Base-by-base conservation (phyloP, 2,888 invertebrate genomes). In the Calephelis perditalis region DNA sequence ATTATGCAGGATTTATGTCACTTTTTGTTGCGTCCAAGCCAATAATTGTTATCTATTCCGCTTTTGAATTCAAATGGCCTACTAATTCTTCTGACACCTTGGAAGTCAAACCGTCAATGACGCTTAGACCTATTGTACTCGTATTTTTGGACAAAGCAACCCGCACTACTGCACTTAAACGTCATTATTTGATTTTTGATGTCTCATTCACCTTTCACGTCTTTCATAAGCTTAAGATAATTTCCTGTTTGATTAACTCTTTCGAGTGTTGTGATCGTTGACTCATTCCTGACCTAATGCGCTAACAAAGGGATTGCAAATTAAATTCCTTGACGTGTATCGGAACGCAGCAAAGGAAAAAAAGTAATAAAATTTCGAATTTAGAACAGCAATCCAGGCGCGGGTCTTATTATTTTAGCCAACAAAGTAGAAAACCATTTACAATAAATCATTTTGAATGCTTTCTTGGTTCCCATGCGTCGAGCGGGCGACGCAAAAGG, bases 401-500 rank as follows among this genome's bases (percentile, higher is more conserved):
- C 77, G 74, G 77, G 73, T 76, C 82, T 86, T 88, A 89, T 90
- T 90, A 90, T 89, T 90, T 90, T 88, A 88, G 87, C 88, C 89
- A 86, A 90, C 90, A 90, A 90, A 87, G 90, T 90, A 89, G 89
- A 89, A 86, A 90, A 86, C 88, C 88, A 89, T 90, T 90, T 89
- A 88, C 90, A 88, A 89, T 90, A 90, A 90, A 90, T 90, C 90
- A 90, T 88, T 88, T 88, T 86, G 86, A 89, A 87, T 83, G 88
- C 85, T 83, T 86, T 87, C 86, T 86, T 78, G 86, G 88, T 86
- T 86, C 86, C 85, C 87, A 84, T 85, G 79, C 85, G 80, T 79
- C 78, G 81, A 81, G 82, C 82, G 86, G 81, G 82, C 86, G 82
- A 82, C 86, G 88, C 89, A 87, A 89, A n/a, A 88, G 89, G 88